Conservation (phyloP, 2,888 invertebrate species). For the Caenorhabditis auriculariae region DNA sequence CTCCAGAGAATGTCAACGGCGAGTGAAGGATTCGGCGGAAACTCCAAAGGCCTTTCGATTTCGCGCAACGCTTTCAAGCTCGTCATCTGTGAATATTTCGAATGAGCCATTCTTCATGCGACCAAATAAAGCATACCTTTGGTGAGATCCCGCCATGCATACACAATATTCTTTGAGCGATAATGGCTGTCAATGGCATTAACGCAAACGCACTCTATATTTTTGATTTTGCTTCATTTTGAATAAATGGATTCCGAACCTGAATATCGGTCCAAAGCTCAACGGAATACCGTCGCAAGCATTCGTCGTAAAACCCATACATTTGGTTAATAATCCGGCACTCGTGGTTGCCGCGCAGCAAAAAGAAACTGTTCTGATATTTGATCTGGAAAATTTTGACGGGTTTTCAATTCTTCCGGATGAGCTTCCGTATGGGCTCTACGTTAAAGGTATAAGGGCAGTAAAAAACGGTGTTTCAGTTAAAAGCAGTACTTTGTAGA, state of each 20-base stretch:
- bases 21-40: constrained; percentile 63
- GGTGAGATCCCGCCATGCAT: constrained; percentile 55
- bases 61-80: constrained; percentile 31
- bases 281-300: constrained; percentile 36
- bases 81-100: constrained; percentile 18
- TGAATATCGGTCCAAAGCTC: constrained; percentile 18
- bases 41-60: constrained; percentile 25
- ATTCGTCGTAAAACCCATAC: constrained; percentile 55
- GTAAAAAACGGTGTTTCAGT: too few relatives aligned
- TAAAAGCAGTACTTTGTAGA: too few relatives aligned
- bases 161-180: constrained; percentile 44
- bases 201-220: constrained; percentile 41
- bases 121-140: not conserved
- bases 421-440: too few relatives aligned
- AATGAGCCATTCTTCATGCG: too few relatives aligned
- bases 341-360: constrained; percentile 50
- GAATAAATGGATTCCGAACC: not conserved
- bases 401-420: too few relatives aligned
- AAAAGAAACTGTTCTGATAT: constrained; percentile 43
- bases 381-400: constrained; percentile 7
- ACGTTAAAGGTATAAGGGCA: too few relatives aligned
- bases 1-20: constrained; percentile 66
- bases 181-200: constrained; percentile 47
- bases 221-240: too few relatives aligned
- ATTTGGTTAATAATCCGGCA: constrained; percentile 46